phyloP scores from a whole-genome alignment of 2,113 vertebrate species.

The Suricata suricatta region DNA sequence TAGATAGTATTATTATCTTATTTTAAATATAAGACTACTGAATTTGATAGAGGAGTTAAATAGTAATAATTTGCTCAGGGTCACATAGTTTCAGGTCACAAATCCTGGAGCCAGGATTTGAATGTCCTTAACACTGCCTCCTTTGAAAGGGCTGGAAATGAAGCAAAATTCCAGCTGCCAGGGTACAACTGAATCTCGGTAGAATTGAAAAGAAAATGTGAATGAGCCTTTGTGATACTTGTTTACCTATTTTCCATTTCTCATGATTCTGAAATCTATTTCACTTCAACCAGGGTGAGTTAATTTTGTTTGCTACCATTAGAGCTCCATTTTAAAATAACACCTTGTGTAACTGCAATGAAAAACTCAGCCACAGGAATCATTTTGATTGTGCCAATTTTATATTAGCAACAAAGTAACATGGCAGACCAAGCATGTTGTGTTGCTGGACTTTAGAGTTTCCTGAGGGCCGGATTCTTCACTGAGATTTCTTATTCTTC shows the following conservation, averaged over 20 bases:
- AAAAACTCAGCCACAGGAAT: not conserved
- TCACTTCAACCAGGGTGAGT: not conserved
- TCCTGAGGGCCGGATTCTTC: not conserved
- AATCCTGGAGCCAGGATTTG: not conserved
- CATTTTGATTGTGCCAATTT: constrained; percentile 3
- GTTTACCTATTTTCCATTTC: not conserved
- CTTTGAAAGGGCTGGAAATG: not conserved
- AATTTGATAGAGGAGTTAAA: not conserved
- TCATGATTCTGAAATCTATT: not conserved
- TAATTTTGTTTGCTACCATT: not conserved
- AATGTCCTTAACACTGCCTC: not conserved
- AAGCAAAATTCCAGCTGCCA: not conserved
- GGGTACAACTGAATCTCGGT: not conserved
- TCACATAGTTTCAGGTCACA: not conserved
- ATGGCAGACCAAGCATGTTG: not conserved
- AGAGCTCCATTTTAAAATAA: not conserved
- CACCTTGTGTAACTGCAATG: not conserved
- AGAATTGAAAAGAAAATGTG: not conserved
- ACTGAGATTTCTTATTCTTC: not conserved
- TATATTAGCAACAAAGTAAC: not conserved
- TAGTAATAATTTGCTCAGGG: not conserved
- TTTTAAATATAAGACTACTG: not conserved
- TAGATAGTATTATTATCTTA: not conserved
- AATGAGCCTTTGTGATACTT: not conserved
- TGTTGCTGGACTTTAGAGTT: not conserved